Percentiles rank a stretch among this genome's conserved stretches.
phyloP scores from a whole-genome alignment of 2,113 vertebrate species.

The Lipophrys pholis region DNA sequence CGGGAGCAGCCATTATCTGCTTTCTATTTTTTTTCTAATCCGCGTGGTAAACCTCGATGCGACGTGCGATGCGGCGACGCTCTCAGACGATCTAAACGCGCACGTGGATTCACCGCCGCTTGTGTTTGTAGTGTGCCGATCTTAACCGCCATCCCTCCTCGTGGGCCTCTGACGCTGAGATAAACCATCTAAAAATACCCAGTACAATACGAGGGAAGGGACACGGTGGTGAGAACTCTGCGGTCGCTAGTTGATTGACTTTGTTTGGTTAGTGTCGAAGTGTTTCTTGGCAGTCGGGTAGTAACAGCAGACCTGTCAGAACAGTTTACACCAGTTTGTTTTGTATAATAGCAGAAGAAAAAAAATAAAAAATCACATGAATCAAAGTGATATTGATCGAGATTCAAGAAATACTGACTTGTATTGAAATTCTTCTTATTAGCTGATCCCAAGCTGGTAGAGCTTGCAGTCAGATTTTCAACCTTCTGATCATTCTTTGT shows the following conservation, averaged over 20 bases:
- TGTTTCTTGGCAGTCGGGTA: background rate
- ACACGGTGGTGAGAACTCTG: background rate
- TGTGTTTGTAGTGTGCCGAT: slow-evolving; percentile 9
- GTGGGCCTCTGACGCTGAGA: background rate
- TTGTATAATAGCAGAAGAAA: background rate
- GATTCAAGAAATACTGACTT: too few species aligned
- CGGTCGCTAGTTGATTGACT: background rate
- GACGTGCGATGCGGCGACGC: too few species aligned
- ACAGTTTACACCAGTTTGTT: too few species aligned
- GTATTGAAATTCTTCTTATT: too few species aligned
- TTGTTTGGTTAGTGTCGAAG: background rate
- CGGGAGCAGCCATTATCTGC: too few species aligned
- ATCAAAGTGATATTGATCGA: background rate
- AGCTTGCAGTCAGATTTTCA: too few species aligned
- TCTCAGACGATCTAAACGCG: background rate
- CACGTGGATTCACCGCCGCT: background rate
- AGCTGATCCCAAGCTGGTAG: too few species aligned
- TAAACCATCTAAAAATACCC: slow-evolving; percentile 15
- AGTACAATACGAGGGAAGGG: background rate
- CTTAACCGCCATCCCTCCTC: slow-evolving; percentile 1
- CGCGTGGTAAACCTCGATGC: too few species aligned
- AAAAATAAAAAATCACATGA: background rate
- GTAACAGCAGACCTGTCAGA: background rate
- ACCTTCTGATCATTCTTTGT: too few species aligned
- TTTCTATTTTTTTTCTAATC: too few species aligned